Conservation (phyloP, 53 echinoderm and acorn worm species). For the Echinometra lucunter region DNA sequence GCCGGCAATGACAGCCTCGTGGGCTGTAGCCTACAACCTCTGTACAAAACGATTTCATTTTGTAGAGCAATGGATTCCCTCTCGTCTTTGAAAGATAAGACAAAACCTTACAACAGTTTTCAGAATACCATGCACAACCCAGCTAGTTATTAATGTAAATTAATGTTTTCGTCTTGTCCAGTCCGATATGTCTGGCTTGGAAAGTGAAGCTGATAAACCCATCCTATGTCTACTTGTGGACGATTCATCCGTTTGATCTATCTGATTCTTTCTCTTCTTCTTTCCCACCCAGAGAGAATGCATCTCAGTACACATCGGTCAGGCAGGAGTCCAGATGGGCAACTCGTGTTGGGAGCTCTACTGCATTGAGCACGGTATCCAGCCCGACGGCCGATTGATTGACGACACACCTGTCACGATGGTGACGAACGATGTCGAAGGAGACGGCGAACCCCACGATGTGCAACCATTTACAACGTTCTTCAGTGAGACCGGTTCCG, state of each 20-base stretch:
- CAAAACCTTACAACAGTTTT: too few relatives aligned
- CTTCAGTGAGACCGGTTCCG: conserved; percentile 57
- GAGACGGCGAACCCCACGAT: neutral
- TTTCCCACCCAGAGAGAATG: conserved; percentile 69
- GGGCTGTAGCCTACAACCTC: too few relatives aligned
- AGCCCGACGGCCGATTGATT: conserved; percentile 80
- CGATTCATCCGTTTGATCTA: neutral
- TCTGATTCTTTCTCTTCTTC: neutral
- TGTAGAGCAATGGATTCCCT: too few relatives aligned
- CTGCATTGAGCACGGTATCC: conserved; percentile 93
- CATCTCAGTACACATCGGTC: conserved; percentile 79
- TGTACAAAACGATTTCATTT: too few relatives aligned
- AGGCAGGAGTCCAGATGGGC: conserved; percentile 93
- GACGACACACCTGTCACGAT: conserved; percentile 14
- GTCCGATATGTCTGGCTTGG: too few relatives aligned
- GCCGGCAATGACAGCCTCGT: too few relatives aligned
- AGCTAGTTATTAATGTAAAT: too few relatives aligned
- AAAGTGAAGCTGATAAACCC: neutral
- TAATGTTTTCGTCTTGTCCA: neutral
- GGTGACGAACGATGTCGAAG: neutral
- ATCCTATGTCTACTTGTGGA: neutral
- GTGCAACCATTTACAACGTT: conserved; percentile 42
- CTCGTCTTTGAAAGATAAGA: too few relatives aligned
- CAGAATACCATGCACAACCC: too few relatives aligned
- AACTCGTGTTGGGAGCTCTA: conserved; percentile 92